These are phyloP conservation scores for Seira musarum DNA, from an alignment of 2,888 invertebrate genomes.

Conservation along the genomic window DNA sequence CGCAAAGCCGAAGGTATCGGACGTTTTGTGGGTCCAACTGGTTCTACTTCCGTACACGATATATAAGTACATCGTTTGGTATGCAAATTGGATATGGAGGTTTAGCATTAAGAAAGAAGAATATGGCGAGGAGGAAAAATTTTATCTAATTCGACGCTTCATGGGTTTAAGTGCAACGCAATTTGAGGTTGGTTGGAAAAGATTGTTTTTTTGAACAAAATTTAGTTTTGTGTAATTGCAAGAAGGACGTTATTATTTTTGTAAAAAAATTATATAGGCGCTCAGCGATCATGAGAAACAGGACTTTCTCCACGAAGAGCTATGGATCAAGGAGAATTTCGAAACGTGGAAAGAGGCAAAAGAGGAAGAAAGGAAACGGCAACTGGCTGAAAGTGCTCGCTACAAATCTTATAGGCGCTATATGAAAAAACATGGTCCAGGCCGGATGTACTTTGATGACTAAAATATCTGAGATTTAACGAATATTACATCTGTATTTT, in stretches of 20 bases:
- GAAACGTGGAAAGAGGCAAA: slow-evolving; percentile 84
- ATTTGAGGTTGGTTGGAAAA: slow-evolving; percentile 73
- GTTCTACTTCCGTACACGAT: slow-evolving; percentile 85
- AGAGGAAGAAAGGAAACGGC: slow-evolving; percentile 88
- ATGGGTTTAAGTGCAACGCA: slow-evolving; percentile 77
- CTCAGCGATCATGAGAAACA: slow-evolving; percentile 83
- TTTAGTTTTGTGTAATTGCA: background rate
- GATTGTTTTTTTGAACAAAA: slow-evolving; percentile 5
- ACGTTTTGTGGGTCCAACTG: slow-evolving; percentile 89
- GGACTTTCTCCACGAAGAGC: slow-evolving; percentile 81
- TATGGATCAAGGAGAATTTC: slow-evolving; percentile 90
- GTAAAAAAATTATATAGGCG: slow-evolving; percentile 73
- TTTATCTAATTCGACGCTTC: slow-evolving; percentile 86
- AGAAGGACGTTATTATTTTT: background rate
- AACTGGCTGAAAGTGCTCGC: slow-evolving; percentile 87
- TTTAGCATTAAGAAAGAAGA: slow-evolving; percentile 83
- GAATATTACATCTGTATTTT: too few relatives aligned
- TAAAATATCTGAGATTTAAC: too few relatives aligned
- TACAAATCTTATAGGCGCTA: slow-evolving; percentile 92
- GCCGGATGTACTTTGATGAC: slow-evolving; percentile 93
- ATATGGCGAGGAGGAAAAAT: slow-evolving; percentile 87
- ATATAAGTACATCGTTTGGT: slow-evolving; percentile 82
- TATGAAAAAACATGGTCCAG: slow-evolving; percentile 91
- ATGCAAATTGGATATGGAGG: slow-evolving; percentile 85
- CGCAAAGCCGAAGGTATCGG: slow-evolving; percentile 84